Evolutionary conservation across 1,140 invertebrate genomes (phyloP).

Genomic region (Leptopilina clavipes): DNA sequence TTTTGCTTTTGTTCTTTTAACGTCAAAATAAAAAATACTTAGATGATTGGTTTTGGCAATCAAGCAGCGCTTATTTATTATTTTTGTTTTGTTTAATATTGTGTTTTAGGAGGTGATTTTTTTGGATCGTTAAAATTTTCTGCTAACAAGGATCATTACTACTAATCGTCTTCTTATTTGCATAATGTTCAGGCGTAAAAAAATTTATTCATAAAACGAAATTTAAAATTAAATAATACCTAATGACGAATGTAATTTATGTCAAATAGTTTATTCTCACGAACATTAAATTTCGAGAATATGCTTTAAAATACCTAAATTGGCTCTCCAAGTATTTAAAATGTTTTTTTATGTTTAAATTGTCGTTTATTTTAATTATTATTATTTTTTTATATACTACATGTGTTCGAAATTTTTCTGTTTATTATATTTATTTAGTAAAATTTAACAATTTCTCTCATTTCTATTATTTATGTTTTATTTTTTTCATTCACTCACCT

Average conservation of each 20-base stretch:
- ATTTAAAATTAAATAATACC: not conserved
- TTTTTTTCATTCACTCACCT: conserved; percentile 32
- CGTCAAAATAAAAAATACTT: too few species aligned
- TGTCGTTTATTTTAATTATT: conserved; percentile 20
- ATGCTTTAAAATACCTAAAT: conserved; percentile 22
- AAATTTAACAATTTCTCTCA: conserved; percentile 7
- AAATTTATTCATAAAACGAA: not conserved
- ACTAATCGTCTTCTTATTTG: conserved; percentile 44
- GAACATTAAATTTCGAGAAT: not conserved
- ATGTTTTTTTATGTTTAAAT: conserved; percentile 28
- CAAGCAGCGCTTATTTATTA: conserved; percentile 31
- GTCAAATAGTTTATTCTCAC: not conserved
- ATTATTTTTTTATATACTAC: conserved; percentile 12
- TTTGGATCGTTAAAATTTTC: conserved; percentile 54
- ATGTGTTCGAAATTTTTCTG: not conserved
- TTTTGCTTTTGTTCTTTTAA: too few species aligned
- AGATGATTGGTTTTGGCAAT: conserved; percentile 8
- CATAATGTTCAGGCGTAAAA: not conserved
- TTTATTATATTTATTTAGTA: conserved; percentile 27
- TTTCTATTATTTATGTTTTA: conserved; percentile 20
- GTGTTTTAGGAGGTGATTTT: conserved; percentile 63
- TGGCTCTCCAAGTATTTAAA: not conserved
- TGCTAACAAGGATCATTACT: conserved; percentile 46
- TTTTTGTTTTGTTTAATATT: conserved; percentile 47
- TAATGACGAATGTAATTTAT: not conserved